Evolutionary conservation across 2,888 invertebrate genomes (phyloP).

Genomic region (Ectemnius lituratus): DNA sequence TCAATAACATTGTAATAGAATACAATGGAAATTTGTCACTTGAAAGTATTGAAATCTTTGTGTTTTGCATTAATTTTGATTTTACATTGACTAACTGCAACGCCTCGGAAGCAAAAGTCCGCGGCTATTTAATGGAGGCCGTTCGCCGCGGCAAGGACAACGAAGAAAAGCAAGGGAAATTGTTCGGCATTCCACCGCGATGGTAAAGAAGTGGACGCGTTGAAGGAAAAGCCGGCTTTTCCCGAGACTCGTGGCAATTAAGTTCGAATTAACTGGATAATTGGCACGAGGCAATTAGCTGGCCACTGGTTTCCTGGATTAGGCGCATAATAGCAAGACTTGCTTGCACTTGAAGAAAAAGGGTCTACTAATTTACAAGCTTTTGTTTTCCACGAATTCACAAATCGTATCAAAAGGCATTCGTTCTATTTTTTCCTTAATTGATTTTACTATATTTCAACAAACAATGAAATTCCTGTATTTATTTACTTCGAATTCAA

Average conservation of each 20-base stretch:
- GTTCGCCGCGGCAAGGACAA: constrained; percentile 4
- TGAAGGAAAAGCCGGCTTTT: constrained; percentile 26
- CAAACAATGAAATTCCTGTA: background rate
- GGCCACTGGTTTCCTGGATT: background rate
- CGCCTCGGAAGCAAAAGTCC: too few species aligned
- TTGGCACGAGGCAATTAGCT: constrained; percentile 27
- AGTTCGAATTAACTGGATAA: constrained; percentile 32
- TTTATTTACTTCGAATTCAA: constrained; percentile 5
- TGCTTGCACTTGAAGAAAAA: background rate
- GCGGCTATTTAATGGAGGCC: too few species aligned
- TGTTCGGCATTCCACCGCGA: too few species aligned
- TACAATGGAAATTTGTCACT: too few species aligned
- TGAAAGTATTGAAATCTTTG: too few species aligned
- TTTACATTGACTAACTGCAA: too few species aligned
- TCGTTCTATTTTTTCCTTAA: background rate
- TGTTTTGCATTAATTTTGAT: too few species aligned
- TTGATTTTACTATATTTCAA: too few species aligned
- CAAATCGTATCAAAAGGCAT: background rate
- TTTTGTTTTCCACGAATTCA: constrained; percentile 11
- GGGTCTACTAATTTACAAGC: background rate
- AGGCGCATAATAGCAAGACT: constrained; percentile 4
- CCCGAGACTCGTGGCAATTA: constrained; percentile 28
- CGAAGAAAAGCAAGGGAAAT: constrained; percentile 5
- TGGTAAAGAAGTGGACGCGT: too few species aligned
- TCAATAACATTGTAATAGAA: too few species aligned